These are phyloP conservation scores for Cryptomyrus ogoouensis DNA, from an alignment of 2,113 vertebrate genomes.

Conservation along the genomic window DNA sequence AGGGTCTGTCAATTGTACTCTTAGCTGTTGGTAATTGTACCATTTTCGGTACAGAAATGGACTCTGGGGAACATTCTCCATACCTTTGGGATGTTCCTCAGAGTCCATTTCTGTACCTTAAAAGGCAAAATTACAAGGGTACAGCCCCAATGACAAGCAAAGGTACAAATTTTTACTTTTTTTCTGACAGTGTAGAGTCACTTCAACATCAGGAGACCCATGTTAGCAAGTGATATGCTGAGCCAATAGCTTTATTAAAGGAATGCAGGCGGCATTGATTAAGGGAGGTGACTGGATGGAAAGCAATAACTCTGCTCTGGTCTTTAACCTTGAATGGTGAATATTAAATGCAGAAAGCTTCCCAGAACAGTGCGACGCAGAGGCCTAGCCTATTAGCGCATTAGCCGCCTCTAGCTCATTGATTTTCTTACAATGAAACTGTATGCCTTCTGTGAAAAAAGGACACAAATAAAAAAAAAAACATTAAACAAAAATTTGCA, in stretches of 20 bases:
- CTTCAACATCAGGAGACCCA: constrained; percentile 50
- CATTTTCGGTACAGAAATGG: too few relatives aligned
- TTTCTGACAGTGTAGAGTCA: neutral
- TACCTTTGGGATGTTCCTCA: too few relatives aligned
- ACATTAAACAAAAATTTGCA: neutral
- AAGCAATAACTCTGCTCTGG: constrained; percentile 69
- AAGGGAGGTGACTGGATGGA: constrained; percentile 68
- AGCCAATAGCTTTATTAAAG: constrained; percentile 76
- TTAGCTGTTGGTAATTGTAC: too few relatives aligned
- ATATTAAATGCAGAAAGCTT: constrained; percentile 76
- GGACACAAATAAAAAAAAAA: constrained; percentile 36
- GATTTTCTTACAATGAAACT: constrained; percentile 59
- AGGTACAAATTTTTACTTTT: too few relatives aligned
- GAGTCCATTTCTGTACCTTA: too few relatives aligned
- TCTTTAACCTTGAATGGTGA: constrained; percentile 69
- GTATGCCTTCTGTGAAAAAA: neutral
- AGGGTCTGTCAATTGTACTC: too few relatives aligned
- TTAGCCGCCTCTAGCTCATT: constrained; percentile 64
- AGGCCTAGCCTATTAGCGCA: constrained; percentile 66
- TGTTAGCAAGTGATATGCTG: constrained; percentile 67
- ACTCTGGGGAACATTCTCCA: too few relatives aligned
- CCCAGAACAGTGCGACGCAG: constrained; percentile 55
- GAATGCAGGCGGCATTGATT: constrained; percentile 74
- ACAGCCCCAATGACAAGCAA: too few relatives aligned
- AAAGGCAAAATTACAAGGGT: too few relatives aligned